Percentiles rank a stretch among this genome's conserved stretches.
Evolutionary conservation across 2,888 invertebrate genomes (phyloP).

Genomic region (Tetanocera ferruginea): DNA sequence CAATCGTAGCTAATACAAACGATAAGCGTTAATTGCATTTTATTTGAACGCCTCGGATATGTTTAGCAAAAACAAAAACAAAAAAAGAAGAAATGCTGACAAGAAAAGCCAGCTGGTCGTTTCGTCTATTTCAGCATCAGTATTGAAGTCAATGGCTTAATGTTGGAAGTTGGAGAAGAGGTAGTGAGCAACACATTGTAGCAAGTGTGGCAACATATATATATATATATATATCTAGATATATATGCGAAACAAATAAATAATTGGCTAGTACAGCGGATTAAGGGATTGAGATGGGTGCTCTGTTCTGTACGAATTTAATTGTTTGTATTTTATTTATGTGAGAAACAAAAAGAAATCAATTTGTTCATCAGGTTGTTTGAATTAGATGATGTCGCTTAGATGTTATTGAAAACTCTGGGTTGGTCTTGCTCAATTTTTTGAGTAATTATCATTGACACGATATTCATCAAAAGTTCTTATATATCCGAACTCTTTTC

Average conservation of each 20-base stretch:
- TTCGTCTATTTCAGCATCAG: background rate
- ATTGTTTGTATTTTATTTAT: no score
- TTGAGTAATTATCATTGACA: no score
- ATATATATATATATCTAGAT: no score
- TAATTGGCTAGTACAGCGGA: background rate
- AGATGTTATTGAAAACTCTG: no score
- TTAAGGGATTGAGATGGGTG: no score
- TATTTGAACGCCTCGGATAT: background rate
- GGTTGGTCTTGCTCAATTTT: no score
- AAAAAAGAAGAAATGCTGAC: background rate
- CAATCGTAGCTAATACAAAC: slow-evolving; percentile 12
- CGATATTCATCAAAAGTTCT: no score
- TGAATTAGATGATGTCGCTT: no score
- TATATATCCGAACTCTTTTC: no score
- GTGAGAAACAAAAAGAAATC: no score
- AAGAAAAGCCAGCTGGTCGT: background rate
- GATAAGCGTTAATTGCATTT: slow-evolving; percentile 25
- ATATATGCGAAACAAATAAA: background rate
- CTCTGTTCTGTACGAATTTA: no score
- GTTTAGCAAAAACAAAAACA: background rate
- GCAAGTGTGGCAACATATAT: background rate
- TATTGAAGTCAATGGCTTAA: background rate
- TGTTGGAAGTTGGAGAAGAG: background rate
- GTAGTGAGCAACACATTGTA: background rate
- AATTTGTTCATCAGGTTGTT: no score